phyloP scores from a whole-genome alignment of 2,797 vertebrate genomes.

The Dallia pectoralis region DNA sequence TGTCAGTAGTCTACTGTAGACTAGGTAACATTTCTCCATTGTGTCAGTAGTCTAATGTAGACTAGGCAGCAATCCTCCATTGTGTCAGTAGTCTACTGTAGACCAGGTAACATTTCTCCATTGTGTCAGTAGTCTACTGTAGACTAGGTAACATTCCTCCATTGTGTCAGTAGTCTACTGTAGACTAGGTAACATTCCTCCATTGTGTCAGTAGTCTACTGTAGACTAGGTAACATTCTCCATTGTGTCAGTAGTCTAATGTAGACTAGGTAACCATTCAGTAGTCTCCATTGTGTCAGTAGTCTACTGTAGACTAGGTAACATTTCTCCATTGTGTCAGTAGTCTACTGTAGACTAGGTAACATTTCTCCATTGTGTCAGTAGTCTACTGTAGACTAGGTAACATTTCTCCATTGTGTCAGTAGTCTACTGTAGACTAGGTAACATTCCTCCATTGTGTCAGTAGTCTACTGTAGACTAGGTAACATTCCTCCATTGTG shows the following conservation, averaged over 20 bases:
- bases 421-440: not conserved
- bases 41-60: not conserved
- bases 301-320: not conserved
- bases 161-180: not conserved
- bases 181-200: not conserved
- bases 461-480: not conserved
- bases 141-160: not conserved
- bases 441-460: not conserved
- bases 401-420: not conserved
- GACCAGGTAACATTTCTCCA: not conserved
- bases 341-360: not conserved
- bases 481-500: not conserved
- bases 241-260: not conserved
- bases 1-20: not conserved
- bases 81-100: not conserved
- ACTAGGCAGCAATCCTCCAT: not conserved
- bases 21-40: not conserved
- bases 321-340: not conserved
- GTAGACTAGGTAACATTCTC: not conserved
- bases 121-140: not conserved
- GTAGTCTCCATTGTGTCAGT: not conserved
- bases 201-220: not conserved
- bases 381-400: not conserved
- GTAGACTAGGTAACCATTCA: not conserved
- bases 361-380: not conserved